Evolutionary conservation across 2,797 vertebrate species (phyloP).

Genomic region (Crossoptilon crossoptilon): DNA sequence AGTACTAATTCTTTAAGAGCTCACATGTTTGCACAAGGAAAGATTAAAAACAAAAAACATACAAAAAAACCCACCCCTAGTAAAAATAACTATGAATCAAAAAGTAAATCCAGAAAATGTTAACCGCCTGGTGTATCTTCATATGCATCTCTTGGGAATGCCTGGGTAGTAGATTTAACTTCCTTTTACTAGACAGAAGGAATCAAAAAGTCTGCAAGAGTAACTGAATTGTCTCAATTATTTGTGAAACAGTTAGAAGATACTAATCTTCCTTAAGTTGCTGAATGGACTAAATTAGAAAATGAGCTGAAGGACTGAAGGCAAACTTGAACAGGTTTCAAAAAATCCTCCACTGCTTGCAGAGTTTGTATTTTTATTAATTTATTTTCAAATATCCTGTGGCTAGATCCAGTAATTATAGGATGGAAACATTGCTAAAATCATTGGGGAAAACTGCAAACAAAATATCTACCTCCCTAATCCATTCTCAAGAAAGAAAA

Average conservation of each 20-base stretch:
- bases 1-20: not conserved
- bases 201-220: not conserved
- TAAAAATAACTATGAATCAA: not conserved
- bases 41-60: not conserved
- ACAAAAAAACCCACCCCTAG: not conserved
- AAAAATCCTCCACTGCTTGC: not conserved
- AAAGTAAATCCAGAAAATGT: not conserved
- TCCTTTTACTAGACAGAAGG: not conserved
- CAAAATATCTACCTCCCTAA: not conserved
- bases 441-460: not conserved
- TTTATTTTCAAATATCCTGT: not conserved
- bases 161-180: not conserved
- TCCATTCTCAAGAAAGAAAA: not conserved
- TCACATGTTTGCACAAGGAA: not conserved
- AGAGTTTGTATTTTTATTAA: not conserved
- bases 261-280: conserved; percentile 31
- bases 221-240: conserved; percentile 46
- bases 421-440: not conserved
- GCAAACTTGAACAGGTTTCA: not conserved
- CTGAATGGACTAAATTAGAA: conserved; percentile 1
- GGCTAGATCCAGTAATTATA: not conserved
- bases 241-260: conserved; percentile 29
- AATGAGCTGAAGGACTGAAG: not conserved
- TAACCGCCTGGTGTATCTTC: not conserved
- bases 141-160: not conserved